Base-by-base conservation (phyloP, 2,797 vertebrate species). In the Lepus oiostolus region DNA sequence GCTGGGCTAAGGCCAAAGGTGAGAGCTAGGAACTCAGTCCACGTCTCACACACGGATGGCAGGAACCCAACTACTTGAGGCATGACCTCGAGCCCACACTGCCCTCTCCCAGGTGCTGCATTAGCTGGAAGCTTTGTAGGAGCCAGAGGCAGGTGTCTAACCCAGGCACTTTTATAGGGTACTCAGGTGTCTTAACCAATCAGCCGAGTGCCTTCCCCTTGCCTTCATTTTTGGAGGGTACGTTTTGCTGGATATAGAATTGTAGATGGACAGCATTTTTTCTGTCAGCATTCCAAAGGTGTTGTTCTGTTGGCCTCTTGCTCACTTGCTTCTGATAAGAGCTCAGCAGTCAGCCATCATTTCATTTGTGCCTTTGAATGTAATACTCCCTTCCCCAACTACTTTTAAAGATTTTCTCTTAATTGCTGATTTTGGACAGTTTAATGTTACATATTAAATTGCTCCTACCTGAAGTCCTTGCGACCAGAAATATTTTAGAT, bases 371-470 rank as follows among this genome's bases (percentile, higher is more conserved):
- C 14, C 14, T 95, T 58, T 81, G 65, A 76, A 32, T 60, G 26
- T 21, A 11, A 42, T 38, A 12, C 54, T 50, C 47, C 47, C 60
- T 14, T 47, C 17, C 30, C 22, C 17, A 70, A 22, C 28, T 52
- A 8, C 54, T 75, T 75, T 75, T 50, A 32, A 72, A 76, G 74
- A 68, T 94, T 77, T 93, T 85, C 17, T 62, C 9, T 58, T 76
- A 28, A 88, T 60, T 90, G 47, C 63, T 93, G 80, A 60, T 77
- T 91, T 72, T 72, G 80, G 94, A 42, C 54, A 87, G 12, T 85
- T 92, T 84, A 50, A 74, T 74, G 83, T 24, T 52, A 81, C 38
- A 82, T 35, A 58, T 58, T 47, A 60, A 16, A 30, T 68, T 1
- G n/a, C 3, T 13, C 19, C 54, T 70, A 1, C 50, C n/a, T 24